These are phyloP conservation scores for Nomia melanderi DNA, from an alignment of 1,140 invertebrate genomes.

Conservation along the genomic window DNA sequence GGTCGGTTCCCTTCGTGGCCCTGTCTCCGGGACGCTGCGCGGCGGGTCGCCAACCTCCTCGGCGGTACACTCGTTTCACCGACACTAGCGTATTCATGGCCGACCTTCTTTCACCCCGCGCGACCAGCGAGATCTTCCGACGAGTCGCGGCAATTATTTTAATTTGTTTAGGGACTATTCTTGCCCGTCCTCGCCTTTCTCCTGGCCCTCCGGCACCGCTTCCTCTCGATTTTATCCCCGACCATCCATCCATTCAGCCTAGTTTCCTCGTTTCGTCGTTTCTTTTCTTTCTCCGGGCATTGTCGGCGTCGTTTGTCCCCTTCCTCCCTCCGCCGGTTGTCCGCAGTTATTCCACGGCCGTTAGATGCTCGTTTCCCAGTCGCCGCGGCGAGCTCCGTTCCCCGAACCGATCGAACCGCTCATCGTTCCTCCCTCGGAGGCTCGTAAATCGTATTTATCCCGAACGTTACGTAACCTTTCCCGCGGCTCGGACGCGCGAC, in stretches of 20 bases:
- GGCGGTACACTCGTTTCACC: conserved; percentile 50
- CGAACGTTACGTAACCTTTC: background rate
- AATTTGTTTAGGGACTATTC: conserved; percentile 64
- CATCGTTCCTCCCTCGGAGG: background rate
- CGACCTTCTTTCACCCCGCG: conserved; percentile 41
- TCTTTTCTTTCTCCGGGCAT: background rate
- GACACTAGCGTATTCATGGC: conserved; percentile 57
- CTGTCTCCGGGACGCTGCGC: background rate
- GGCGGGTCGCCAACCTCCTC: background rate
- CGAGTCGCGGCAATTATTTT: conserved; percentile 60
- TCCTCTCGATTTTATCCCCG: background rate
- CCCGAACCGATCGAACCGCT: no score
- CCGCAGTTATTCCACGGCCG: background rate
- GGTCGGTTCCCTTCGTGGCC: conserved; percentile 60
- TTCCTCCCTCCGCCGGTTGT: conserved; percentile 7
- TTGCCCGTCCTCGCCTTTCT: conserved; percentile 26
- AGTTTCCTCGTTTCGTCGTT: background rate
- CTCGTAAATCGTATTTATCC: conserved; percentile 7
- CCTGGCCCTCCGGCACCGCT: background rate
- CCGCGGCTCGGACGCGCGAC: background rate
- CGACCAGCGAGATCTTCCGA: conserved; percentile 21
- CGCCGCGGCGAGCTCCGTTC: background rate
- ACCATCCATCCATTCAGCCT: background rate
- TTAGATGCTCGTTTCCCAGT: background rate
- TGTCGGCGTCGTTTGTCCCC: conserved; percentile 6